These are phyloP conservation scores for Adelognathus sp. DNA, from an alignment of 2,888 invertebrate species.

Conservation along the genomic window DNA sequence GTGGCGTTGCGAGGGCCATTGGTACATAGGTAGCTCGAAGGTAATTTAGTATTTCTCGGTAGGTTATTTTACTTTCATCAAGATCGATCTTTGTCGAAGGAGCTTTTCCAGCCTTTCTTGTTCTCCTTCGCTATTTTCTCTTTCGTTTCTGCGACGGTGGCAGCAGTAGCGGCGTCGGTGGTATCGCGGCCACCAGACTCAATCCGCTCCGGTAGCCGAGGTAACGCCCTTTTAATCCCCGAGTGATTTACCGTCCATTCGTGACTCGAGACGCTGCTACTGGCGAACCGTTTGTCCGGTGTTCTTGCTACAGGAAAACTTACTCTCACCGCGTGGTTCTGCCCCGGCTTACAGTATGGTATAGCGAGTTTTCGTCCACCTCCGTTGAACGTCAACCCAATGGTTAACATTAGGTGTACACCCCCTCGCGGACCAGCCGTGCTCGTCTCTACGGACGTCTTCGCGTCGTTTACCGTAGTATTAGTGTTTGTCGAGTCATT, in stretches of 20 bases:
- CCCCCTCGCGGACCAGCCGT: not conserved
- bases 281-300: slow-evolving; percentile 17
- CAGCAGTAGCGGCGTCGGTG: too few species aligned
- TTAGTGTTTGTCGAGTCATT: slow-evolving; percentile 56
- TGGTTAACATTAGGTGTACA: not conserved
- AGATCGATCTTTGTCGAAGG: slow-evolving; percentile 53
- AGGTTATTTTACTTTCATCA: slow-evolving; percentile 52
- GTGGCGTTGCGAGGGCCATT: slow-evolving; percentile 34
- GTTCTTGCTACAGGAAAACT: slow-evolving; percentile 37
- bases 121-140: slow-evolving; percentile 50
- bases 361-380: not conserved
- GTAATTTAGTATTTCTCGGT: slow-evolving; percentile 43
- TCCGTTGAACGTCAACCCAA: slow-evolving; percentile 1
- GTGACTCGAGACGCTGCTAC: slow-evolving; percentile 37
- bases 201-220: slow-evolving; percentile 31
- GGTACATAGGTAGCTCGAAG: slow-evolving; percentile 15
- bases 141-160: slow-evolving; percentile 30
- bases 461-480: slow-evolving; percentile 50
- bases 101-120: slow-evolving; percentile 38
- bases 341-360: not conserved
- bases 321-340: not conserved
- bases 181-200: slow-evolving; percentile 32
- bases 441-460: not conserved
- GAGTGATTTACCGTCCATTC: slow-evolving; percentile 55
- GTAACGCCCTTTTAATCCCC: slow-evolving; percentile 55